Conservation (phyloP, 2,797 vertebrate genomes). For the Pangasius mekongensis region DNA sequence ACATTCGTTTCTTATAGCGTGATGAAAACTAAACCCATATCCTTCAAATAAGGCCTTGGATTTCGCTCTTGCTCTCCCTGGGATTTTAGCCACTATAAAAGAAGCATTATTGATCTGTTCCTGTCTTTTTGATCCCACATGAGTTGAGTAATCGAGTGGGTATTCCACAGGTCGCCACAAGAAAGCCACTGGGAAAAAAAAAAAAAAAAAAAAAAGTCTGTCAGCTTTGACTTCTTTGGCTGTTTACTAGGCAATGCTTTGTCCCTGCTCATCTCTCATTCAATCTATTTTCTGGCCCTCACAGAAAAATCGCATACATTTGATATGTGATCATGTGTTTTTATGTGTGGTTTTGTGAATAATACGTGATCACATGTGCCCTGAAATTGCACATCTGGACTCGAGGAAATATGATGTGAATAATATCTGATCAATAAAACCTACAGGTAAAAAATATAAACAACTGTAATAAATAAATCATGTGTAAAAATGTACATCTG, state of each 20-base stretch:
- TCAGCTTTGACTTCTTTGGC: conserved; percentile 41
- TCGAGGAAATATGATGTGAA: no score
- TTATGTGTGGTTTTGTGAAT: background rate
- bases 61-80: conserved; percentile 39
- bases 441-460: background rate
- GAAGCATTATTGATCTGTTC: conserved; percentile 57
- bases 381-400: no score
- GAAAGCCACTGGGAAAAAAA: conserved; percentile 19
- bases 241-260: conserved; percentile 28
- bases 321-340: background rate
- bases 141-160: conserved; percentile 53
- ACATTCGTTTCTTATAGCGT: conserved; percentile 36
- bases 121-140: conserved; percentile 39
- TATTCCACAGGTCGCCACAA: conserved; percentile 8
- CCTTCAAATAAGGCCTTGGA: conserved; percentile 41
- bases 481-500: background rate
- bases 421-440: background rate
- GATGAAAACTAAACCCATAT: conserved; percentile 44
- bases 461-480: background rate
- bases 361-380: background rate
- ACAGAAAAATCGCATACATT: background rate
- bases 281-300: background rate
- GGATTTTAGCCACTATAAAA: conserved; percentile 52
- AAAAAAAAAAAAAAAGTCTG: background rate
- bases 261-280: conserved; percentile 30